A percentile compares a stretch with the other conserved stretches of the same genome.
Conservation (phyloP, 1,140 invertebrate species). For the Periplaneta americana region DNA sequence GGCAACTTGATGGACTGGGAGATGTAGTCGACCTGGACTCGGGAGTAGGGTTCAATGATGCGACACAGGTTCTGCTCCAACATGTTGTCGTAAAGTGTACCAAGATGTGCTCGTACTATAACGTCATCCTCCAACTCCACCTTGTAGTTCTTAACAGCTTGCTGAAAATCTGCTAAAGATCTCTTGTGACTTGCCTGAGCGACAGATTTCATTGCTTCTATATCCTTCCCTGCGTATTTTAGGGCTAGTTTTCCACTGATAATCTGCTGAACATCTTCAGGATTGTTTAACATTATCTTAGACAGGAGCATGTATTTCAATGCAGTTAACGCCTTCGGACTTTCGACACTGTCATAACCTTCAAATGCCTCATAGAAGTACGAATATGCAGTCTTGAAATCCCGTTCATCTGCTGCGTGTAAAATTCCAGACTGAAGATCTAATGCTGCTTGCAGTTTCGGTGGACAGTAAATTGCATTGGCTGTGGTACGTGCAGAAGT, state of each 20-base stretch:
- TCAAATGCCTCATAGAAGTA: conserved; percentile 99
- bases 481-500: conserved; percentile 98
- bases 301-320: conserved; percentile 99
- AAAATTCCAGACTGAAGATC: conserved; percentile 98
- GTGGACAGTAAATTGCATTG: conserved; percentile 98
- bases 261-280: conserved; percentile 94
- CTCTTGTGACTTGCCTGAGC: conserved; percentile 94
- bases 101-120: conserved; percentile 93
- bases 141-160: conserved; percentile 79
- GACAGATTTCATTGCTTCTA: conserved; percentile 97
- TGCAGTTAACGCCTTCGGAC: conserved; percentile 83
- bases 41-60: conserved; percentile 97
- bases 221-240: conserved; percentile 91
- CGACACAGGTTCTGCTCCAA: conserved; percentile 97
- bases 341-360: conserved; percentile 95
- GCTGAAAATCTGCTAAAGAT: conserved; percentile 93
- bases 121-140: conserved; percentile 92
- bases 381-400: conserved; percentile 99
- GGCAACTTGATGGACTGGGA: conserved; percentile 84
- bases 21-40: conserved; percentile 79
- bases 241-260: conserved; percentile 94
- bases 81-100: conserved; percentile 96
- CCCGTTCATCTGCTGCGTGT: conserved; percentile 97
- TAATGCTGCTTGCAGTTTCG: conserved; percentile 93
- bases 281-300: conserved; percentile 95